Evolutionary conservation across 2,797 vertebrate genomes (phyloP), one percentile per base, ranked within the genome.

Genomic region (Agapornis canus): DNA sequence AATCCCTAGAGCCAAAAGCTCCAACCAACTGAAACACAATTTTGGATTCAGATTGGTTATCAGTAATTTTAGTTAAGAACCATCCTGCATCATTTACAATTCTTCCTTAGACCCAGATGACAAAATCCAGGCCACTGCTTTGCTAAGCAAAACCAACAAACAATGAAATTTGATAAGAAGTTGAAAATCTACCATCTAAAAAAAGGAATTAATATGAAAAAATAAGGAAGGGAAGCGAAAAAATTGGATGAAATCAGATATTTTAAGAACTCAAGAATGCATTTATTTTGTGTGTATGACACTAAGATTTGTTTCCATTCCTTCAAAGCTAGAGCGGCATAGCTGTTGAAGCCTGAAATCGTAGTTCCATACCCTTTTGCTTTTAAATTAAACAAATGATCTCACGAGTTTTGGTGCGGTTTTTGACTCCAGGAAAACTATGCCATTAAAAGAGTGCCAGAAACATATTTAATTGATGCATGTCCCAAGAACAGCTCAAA

Each of bases 341-440:
- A 97, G 96, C 92, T 97, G 91, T 92, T 94, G 90, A 97, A 96
- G 87, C 57, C 69, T 96, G 91, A 97, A 97, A 97, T 81, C 95
- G 92, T 94, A 97, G 97, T 98, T 97, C 97, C 91, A 97, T 97
- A 97, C 91, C 72, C 91, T 95, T 94, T 95, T 97, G 97, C 97
- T 98, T 98, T 98, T 95, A 98, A 97, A 97, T 97, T 97, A 98
- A 98, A 98, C 96, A 98, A 97, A 98, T 98, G 94, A 98, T 95
- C 96, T 98, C 98, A 98, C 97, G 98, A 95, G 63, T 96, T 98
- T 97, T 98, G 97, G 96, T 97, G 85, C 70, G 11, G 73, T 94
- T 97, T 96, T 97, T 97, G 80, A 97, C 97, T 97, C 95, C 59
- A 85, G 97, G 97, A 96, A 97, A 98, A 97, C 94, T 83, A 96